Evolutionary conservation across 2,888 invertebrate species (phyloP), one percentile per base, ranked within the genome.

Genomic region (Cryptus viduatorius): DNA sequence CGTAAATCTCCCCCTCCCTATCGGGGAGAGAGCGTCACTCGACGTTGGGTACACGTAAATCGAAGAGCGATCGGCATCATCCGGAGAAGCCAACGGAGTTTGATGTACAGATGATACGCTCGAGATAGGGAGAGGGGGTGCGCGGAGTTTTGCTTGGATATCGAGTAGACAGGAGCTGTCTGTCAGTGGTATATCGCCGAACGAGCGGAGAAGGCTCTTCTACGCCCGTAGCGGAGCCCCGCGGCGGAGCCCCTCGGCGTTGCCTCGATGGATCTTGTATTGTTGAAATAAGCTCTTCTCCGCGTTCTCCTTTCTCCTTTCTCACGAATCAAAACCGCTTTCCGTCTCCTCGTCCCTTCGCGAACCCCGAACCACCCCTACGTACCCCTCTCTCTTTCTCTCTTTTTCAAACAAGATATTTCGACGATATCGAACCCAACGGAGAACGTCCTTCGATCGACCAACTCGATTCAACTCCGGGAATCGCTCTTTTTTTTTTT

Each of bases 101-200:
- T 82, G 65, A 73, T 78, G 79, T 80, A 50, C 77, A 67, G 59
- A 72, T 50, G 64, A 69, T 78, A 37, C 37, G 14, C 14, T 68
- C 75, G 53, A 53, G 67, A 19, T 59, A 29, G 67, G 46, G 71
- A 14, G 14, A 4, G 82, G 82, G 76, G 64, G 65, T 83, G 80
- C 59, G 64, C 69, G 76, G 80, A 88, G 80, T 89, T 90, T 91
- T 88, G 90, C 89, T 90, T 87, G 89, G 88, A 87, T 90, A 90
- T 91, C 89, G 88, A 89, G 89, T 90, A 91, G 91, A 91, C 91
- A 90, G 90, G 89, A 90, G 88, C 90, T 91, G 92, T 91, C 92
- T 90, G 82, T 86, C 87, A 84, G 73, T 81, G 61, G 48, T 64
- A 65, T 76, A 73, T 56, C 37, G 37, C 42, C 67, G 79, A 48